Base-by-base conservation (phyloP, 2,888 invertebrate species). In the Rhagophthalmus giganteus region DNA sequence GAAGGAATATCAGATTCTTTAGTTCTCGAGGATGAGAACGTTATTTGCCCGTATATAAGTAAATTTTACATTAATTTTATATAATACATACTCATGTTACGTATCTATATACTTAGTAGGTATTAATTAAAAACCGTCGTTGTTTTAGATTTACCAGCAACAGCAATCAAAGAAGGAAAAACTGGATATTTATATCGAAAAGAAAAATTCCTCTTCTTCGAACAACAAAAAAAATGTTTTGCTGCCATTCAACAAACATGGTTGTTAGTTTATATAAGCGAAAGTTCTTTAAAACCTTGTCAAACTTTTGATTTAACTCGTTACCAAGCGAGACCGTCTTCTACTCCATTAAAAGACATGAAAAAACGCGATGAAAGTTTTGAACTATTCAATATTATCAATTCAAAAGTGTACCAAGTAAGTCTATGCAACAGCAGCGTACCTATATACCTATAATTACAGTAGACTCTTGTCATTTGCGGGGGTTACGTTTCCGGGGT, bases 221-320 rank as follows among this genome's bases (percentile, higher is more conserved):
- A 51, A 11, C 45, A 50, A 26, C 28, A 40, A 2, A 55, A 46
- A 31, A 50, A 55, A 26, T 16, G 44, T 4, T 55, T 28, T 26
- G 54, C 42, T 9, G 45, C 44, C 7, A 37, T 51, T 11, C 24
- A 32, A 9, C 39, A 55, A 2, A 10, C 50, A 10, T 55, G 46
- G 46, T 34, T 55, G 9, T 33, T 55, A 20, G 10, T 55, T 42
- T 50, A 42, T 32, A 26, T 20, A 12, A 53, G 42, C 33, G 55
- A 57, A 44, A 45, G 41, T 25, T 45, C 57, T n/a, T 3, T 20
- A 9, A 59, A 59, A 47, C 53, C 55, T 2, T 35, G 37, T 2
- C 53, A 53, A 16, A 53, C 51, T 6, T 34, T 57, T 28, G 54
- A 59, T 48, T 33, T 59, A 25, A 32, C 37, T 3, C 35, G 44